These are phyloP conservation scores for Gnathonemus longibarbis DNA, from an alignment of 2,113 vertebrate species.

Conservation along the genomic window DNA sequence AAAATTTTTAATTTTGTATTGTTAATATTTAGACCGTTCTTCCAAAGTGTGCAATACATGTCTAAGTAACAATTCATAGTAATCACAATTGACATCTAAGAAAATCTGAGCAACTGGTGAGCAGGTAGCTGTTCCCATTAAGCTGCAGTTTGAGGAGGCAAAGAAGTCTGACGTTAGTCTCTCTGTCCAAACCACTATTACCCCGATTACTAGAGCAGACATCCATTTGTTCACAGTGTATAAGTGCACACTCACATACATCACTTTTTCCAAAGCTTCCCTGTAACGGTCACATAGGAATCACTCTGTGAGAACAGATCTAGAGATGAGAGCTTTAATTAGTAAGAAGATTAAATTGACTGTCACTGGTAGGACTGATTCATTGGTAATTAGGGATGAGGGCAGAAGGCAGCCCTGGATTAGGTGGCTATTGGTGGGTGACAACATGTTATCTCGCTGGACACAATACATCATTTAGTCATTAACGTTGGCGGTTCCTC, in stretches of 20 bases:
- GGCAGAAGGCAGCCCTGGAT: slow-evolving; percentile 31
- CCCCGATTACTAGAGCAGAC: background rate
- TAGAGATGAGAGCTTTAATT: slow-evolving; percentile 42
- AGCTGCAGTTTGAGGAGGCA: background rate
- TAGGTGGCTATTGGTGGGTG: slow-evolving; percentile 39
- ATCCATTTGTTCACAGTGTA: background rate
- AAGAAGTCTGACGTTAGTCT: background rate
- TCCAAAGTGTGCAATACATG: background rate
- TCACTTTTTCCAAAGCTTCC: slow-evolving; percentile 7
- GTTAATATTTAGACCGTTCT: background rate
- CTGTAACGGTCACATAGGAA: slow-evolving; percentile 37
- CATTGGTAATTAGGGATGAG: slow-evolving; percentile 41
- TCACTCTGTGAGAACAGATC: slow-evolving; percentile 27
- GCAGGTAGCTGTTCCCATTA: background rate
- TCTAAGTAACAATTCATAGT: background rate
- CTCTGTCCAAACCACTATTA: background rate
- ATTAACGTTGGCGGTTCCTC: slow-evolving; percentile 34
- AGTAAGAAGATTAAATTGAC: slow-evolving; percentile 31
- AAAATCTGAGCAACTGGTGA: background rate
- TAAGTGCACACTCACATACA: background rate
- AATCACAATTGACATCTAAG: background rate
- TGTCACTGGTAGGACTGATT: slow-evolving; percentile 38
- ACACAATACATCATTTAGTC: slow-evolving; percentile 32
- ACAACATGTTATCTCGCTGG: slow-evolving; percentile 32
- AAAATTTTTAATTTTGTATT: background rate